Base-by-base conservation (phyloP, 1,140 invertebrate genomes). In the Drosophila gunungcola region DNA sequence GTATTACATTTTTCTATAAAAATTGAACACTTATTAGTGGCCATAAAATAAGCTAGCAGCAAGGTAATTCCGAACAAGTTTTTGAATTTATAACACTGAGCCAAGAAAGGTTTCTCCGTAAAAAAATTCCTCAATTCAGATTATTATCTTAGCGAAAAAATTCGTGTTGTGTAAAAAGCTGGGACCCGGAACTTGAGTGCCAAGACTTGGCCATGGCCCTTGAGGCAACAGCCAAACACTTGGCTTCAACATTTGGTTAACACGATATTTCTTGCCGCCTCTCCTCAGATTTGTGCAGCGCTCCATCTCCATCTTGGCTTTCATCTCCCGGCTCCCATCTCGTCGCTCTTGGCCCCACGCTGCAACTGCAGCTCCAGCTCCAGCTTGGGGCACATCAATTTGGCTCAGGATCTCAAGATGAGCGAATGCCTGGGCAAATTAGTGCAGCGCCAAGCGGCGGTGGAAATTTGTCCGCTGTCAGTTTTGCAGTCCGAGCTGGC, bases 341-440 rank as follows among this genome's bases (percentile, higher is more conserved):
- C 39, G n/a, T 21, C 10, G 36, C 34, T 25, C 45, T 34, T 4
- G 16, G 64, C 60, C 38, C 42, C 45, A 27, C 16, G 29, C 46
- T 48, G 48, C 27, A 51, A 51, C 67, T 64, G 54, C 82, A 78
- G 65, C 83, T 83, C 65, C 82, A 78, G 65, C 83, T 83, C 65
- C 83, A 78, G 64, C 64, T 67, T 12, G 6, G 52, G 82, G 79
- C 79, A 78, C 83, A 86, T 86, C 83, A 86, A 86, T 86, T 81
- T 86, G 79, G 78, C 79, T 88, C 74, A 74, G 69, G 73, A 77
- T 77, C 73, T 79, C 75, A 69, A 79, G 83, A 88, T 86, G 82
- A 86, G 79, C 82, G 83, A 86, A 86, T 82, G 83, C 80, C 83
- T 76, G 78, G 82, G 80, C 83, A 86, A 86, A 86, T 86, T 86